Evolutionary conservation across 2,113 vertebrate genomes (phyloP).

Genomic region (Lanius collurio): DNA sequence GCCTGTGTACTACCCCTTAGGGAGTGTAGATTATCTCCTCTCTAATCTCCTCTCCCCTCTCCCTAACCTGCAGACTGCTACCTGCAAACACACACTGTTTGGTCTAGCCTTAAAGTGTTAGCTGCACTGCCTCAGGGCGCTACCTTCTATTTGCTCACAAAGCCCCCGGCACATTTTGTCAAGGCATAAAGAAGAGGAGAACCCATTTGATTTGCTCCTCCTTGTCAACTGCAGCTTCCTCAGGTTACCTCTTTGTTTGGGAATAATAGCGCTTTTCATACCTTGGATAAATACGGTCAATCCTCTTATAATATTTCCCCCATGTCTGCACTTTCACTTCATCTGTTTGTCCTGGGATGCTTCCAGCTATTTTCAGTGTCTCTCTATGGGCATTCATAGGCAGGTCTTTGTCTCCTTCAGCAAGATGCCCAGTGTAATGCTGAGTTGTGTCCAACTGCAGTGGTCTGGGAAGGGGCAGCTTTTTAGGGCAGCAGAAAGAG

Average conservation of each 20-base stretch:
- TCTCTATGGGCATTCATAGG: neutral
- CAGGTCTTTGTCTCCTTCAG: neutral
- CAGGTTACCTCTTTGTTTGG: neutral
- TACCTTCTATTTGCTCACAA: neutral
- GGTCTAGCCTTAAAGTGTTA: slow-evolving; percentile 2
- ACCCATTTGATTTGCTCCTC: neutral
- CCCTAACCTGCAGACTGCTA: neutral
- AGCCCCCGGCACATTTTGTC: neutral
- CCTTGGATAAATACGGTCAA: neutral
- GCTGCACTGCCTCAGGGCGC: neutral
- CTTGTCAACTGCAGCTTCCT: neutral
- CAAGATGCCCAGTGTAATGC: rapidly evolving
- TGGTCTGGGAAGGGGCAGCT: rapidly evolving
- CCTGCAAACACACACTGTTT: neutral
- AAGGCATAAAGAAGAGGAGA: neutral
- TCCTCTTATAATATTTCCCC: neutral
- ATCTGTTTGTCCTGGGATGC: neutral
- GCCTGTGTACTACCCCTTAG: neutral
- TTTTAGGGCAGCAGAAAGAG: neutral
- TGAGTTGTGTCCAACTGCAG: rapidly evolving
- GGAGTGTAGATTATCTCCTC: slow-evolving; percentile 6
- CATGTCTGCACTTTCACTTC: neutral
- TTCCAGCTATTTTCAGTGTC: neutral
- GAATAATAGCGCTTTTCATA: neutral
- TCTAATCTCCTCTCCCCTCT: slow-evolving; percentile 3